Conservation (phyloP, 1,140 invertebrate species). For the Hestina assimilis region DNA sequence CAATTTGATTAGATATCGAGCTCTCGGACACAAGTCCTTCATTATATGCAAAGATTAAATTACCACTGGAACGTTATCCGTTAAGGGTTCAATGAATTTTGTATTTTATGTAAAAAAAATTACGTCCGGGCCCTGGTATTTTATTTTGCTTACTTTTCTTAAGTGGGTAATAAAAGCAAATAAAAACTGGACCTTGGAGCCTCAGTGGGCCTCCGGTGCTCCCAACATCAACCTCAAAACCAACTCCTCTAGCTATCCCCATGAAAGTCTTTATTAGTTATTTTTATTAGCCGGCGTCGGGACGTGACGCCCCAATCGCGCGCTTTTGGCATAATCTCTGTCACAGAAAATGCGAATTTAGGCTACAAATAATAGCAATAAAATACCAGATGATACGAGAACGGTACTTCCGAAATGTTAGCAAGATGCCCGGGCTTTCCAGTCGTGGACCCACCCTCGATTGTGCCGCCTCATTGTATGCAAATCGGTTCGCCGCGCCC, state of each 20-base stretch:
- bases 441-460: slow-evolving; percentile 49
- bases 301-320: too few relatives aligned
- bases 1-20: slow-evolving; percentile 24
- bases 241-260: too few relatives aligned
- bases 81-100: slow-evolving; percentile 6
- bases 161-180: too few relatives aligned
- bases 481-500: slow-evolving; percentile 49
- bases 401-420: slow-evolving; percentile 67
- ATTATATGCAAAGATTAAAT: slow-evolving; percentile 21
- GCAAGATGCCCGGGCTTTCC: slow-evolving; percentile 41
- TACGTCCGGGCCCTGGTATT: too few relatives aligned
- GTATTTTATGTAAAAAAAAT: too few relatives aligned
- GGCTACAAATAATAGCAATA: slow-evolving; percentile 34
- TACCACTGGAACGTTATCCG: background rate
- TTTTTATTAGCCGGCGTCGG: too few relatives aligned
- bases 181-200: too few relatives aligned
- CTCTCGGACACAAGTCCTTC: slow-evolving; percentile 15
- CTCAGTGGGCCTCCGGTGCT: too few relatives aligned
- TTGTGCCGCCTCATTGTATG: slow-evolving; percentile 58
- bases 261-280: too few relatives aligned
- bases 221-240: too few relatives aligned
- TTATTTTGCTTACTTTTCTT: too few relatives aligned
- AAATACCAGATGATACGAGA: slow-evolving; percentile 50
- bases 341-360: background rate
- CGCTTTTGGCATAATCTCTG: too few relatives aligned